Evolutionary conservation across 2,113 vertebrate species (phyloP), one percentile per base, ranked within the genome.

Genomic region (Falco punctatus): DNA sequence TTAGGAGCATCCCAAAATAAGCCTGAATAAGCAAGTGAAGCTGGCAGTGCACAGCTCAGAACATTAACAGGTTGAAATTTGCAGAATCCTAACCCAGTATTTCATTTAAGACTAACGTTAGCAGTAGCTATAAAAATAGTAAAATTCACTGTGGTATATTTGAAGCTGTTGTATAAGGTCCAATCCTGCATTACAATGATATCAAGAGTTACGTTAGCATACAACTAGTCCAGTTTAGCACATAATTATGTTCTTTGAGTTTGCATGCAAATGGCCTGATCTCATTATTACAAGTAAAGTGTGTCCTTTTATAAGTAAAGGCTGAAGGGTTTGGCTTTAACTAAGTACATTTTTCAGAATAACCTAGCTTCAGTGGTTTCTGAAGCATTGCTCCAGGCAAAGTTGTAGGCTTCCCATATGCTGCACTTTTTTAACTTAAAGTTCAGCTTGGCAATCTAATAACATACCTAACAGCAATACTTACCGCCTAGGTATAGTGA

Each of bases 251-350:
- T 69, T 78, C 54, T 92, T 46, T 10, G 67, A 88, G 75, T 59
- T 74, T 64, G 51, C 65, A 42, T 42, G 27, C 17, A 67, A 79
- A 69, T 80, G 62, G 44, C 44, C 73, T 65, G 86, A 91, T 88
- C 67, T 86, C 82, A 38, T 72, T 87, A 64, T 69, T 89, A 72
- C 35, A 75, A 71, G n/a, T 18, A 28, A 80, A 81, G 65, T n/a
- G 15, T 77, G 40, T 51, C 35, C 40, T 90, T 84, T 64, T 61
- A 84, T 23, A 73, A 91, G 52, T n/a, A 92, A 91, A 94, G 93
- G 83, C 66, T 65, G 73, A 69, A 92, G 52, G 40, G 65, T 72
- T 89, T 95, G 73, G 77, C 80, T 90, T 78, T 91, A 74, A 61
- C 61, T 80, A 82, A 92, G 75, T 18, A 61, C 3, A 64, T 42